Evolutionary conservation across 2,797 vertebrate genomes (phyloP).

Genomic region (Betta splendens): DNA sequence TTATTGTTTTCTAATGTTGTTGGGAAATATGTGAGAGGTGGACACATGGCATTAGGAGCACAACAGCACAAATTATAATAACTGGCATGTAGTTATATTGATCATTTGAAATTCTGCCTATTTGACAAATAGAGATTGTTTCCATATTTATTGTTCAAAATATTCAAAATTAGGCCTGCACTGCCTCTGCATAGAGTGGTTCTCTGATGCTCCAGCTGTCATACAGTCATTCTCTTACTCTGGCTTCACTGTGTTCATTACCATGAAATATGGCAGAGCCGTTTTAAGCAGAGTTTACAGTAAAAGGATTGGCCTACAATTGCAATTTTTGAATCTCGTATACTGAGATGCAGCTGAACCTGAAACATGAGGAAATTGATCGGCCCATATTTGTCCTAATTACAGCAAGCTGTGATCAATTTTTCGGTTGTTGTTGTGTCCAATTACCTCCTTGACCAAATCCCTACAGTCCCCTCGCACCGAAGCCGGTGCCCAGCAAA

Average conservation of each 20-base stretch:
- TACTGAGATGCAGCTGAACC: conserved; percentile 21
- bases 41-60: too few relatives aligned
- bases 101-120: too few relatives aligned
- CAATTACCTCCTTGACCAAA: conserved; percentile 77
- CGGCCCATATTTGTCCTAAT: conserved; percentile 74
- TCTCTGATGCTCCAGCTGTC: not conserved
- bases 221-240: conserved; percentile 1
- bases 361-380: conserved; percentile 55
- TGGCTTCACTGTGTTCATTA: conserved; percentile 29
- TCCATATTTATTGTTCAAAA: too few relatives aligned
- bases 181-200: too few relatives aligned
- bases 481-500: conserved; percentile 55
- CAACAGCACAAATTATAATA: too few relatives aligned
- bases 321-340: conserved; percentile 23
- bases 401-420: conserved; percentile 74
- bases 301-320: conserved; percentile 14
- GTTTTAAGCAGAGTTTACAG: conserved; percentile 1
- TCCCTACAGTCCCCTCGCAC: conserved; percentile 62
- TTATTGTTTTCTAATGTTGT: conserved; percentile 23
- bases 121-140: too few relatives aligned
- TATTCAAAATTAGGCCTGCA: too few relatives aligned
- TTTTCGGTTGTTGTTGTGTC: conserved; percentile 64
- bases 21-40: too few relatives aligned
- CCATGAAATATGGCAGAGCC: conserved; percentile 30
- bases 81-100: too few relatives aligned